A percentile compares a stretch with the other conserved stretches of the same genome.
phyloP scores from a whole-genome alignment of 2,888 invertebrate genomes.

The Hofmannophila pseudospretella region DNA sequence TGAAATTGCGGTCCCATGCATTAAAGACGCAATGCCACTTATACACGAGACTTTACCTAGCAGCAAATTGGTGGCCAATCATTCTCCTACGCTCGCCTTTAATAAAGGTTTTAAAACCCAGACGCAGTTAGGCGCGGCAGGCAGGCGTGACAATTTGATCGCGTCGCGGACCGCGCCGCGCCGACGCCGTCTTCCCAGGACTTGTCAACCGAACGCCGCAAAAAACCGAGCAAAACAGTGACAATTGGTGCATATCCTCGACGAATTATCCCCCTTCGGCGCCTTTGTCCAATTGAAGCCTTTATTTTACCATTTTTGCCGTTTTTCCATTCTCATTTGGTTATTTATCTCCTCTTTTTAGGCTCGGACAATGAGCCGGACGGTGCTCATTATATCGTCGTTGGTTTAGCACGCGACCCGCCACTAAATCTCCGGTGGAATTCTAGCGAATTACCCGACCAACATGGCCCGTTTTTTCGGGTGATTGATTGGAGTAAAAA shows the following conservation, averaged over 20 bases:
- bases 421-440: slow-evolving; percentile 72
- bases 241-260: slow-evolving; percentile 76
- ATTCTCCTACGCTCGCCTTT: slow-evolving; percentile 3
- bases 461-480: slow-evolving; percentile 62
- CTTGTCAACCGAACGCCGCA: slow-evolving; percentile 44
- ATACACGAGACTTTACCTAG: background rate
- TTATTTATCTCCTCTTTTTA: slow-evolving; percentile 75
- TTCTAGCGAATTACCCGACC: slow-evolving; percentile 74
- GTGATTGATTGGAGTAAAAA: slow-evolving; percentile 75
- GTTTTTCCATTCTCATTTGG: slow-evolving; percentile 77
- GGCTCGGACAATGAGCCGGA: slow-evolving; percentile 47
- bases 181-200: slow-evolving; percentile 37
- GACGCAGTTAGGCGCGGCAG: slow-evolving; percentile 2
- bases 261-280: slow-evolving; percentile 74
- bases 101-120: slow-evolving; percentile 8
- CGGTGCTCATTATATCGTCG: slow-evolving; percentile 66
- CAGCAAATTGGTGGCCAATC: slow-evolving; percentile 1
- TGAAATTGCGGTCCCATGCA: too few relatives aligned
- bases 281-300: slow-evolving; percentile 74
- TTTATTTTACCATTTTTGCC: slow-evolving; percentile 74
- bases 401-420: slow-evolving; percentile 62
- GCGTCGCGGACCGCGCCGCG: slow-evolving; percentile 26
- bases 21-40: too few relatives aligned
- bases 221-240: slow-evolving; percentile 69
- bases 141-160: slow-evolving; percentile 60